Evolutionary conservation across 2,888 invertebrate genomes (phyloP).

Genomic region (Eurytoma adleriae): DNA sequence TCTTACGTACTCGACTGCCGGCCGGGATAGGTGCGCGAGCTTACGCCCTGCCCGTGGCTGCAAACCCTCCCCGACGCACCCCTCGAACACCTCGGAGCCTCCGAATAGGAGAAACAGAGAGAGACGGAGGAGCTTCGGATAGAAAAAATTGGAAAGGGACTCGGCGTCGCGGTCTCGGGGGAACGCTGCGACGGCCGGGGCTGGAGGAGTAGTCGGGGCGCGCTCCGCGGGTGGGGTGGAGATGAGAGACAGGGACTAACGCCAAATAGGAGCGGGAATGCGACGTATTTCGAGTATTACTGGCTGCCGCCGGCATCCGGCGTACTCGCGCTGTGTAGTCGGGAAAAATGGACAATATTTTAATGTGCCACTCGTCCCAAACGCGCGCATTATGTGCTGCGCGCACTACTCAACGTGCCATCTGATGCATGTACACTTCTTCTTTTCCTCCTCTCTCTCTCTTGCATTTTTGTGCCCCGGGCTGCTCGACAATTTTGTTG

Average conservation of each 20-base stretch:
- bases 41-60: not conserved
- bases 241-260: slow-evolving; percentile 15
- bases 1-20: not conserved
- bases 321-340: not conserved
- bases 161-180: slow-evolving; percentile 20
- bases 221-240: slow-evolving; percentile 56
- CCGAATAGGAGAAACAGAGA: slow-evolving; percentile 47
- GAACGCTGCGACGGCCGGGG: slow-evolving; percentile 53
- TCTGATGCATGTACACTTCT: not conserved
- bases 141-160: slow-evolving; percentile 48
- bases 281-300: slow-evolving; percentile 24
- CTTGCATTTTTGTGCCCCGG: not conserved
- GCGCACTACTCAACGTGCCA: slow-evolving; percentile 2
- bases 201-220: slow-evolving; percentile 41
- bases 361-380: slow-evolving; percentile 62
- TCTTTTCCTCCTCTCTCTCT: not conserved
- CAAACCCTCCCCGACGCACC: not conserved
- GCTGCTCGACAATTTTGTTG: slow-evolving; percentile 22
- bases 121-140: slow-evolving; percentile 41
- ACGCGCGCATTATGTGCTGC: slow-evolving; percentile 23
- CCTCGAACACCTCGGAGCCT: not conserved
- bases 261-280: slow-evolving; percentile 5
- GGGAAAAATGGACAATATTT: slow-evolving; percentile 68
- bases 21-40: slow-evolving; percentile 13
- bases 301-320: slow-evolving; percentile 34